phyloP scores from a whole-genome alignment of 2,797 vertebrate species.

The Chelonia mydas region DNA sequence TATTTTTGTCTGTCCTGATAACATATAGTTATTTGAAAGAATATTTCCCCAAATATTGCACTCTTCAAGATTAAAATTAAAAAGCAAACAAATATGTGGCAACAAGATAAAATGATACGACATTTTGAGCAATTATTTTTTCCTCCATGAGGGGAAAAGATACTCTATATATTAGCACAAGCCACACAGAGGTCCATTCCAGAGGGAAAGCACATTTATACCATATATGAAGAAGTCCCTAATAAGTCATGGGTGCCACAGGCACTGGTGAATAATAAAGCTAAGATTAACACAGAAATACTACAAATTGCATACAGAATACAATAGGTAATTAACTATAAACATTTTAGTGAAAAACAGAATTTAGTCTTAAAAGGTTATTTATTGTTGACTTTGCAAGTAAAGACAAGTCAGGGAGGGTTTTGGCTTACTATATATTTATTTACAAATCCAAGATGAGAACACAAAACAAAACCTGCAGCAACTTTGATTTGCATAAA shows the following conservation, averaged over 20 bases:
- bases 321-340: constrained; percentile 61
- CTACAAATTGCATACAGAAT: constrained; percentile 62
- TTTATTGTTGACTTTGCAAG: constrained; percentile 63
- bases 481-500: constrained; percentile 63
- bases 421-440: constrained; percentile 35
- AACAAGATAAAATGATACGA: constrained; percentile 16
- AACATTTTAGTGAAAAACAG: constrained; percentile 66
- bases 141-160: constrained; percentile 23
- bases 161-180: constrained; percentile 50
- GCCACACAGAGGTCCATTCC: constrained; percentile 47
- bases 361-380: constrained; percentile 67
- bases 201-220: constrained; percentile 45
- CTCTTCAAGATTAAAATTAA: neutral
- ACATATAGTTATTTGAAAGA: constrained; percentile 42
- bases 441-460: constrained; percentile 62
- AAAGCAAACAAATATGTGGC: neutral
- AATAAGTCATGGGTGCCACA: constrained; percentile 57
- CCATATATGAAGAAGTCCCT: constrained; percentile 52
- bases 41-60: constrained; percentile 30
- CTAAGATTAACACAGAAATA: constrained; percentile 68
- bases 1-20: constrained; percentile 52
- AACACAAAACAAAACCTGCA: constrained; percentile 51
- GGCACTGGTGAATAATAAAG: constrained; percentile 70
- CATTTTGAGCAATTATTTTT: constrained; percentile 40
- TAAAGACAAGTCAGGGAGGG: constrained; percentile 30